Evolutionary conservation across 2,113 vertebrate genomes (phyloP), one percentile per base, ranked within the genome.

Genomic region (Amazona guildingii): DNA sequence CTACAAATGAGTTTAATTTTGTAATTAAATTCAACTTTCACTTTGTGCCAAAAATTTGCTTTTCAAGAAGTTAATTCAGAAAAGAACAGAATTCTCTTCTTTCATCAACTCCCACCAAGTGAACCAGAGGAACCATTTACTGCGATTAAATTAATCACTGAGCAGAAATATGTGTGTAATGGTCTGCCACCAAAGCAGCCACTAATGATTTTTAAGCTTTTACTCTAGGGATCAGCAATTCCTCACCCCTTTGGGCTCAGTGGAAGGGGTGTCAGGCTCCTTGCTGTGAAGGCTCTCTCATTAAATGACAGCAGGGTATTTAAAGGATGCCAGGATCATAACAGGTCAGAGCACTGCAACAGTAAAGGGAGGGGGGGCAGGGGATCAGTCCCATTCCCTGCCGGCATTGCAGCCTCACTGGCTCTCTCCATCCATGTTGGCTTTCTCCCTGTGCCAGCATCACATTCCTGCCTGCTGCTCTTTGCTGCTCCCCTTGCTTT

Each of bases 271-370:
- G 76, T 33, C 54, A 43, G 88, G 79, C 61, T 86, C 21, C 89
- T 52, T 8, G 72, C 0, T 0, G 78, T 0, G 0, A 55, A 79
- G 37, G 20, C 19, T 11, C 64, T 12, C 63, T 33, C 4, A 0
- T 37, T 83, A 46, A 62, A 39, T 1, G 21, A 15, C 13, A 17
- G n/a, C 13, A 13, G 21, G 41, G 39, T 41, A 2, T 44, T 61
- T 75, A 16, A 68, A 55, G 84, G 90, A 27, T 69, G 78, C 4
- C 8, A 0, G 54, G 67, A 46, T 72, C n/a, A 6, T 6, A 12
- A 15, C 13, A 15, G 62, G 41, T 31, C 52, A 49, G 64, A 54
- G 13, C 5, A 6, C n/a, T 37, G 73, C 1, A 28, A 13, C 9
- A 35, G 70, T 1, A 16, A n/a, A 76, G 13, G 54, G 57, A 48